phyloP scores from a whole-genome alignment of 2,797 vertebrate genomes.

The Acanthurus tractus region DNA sequence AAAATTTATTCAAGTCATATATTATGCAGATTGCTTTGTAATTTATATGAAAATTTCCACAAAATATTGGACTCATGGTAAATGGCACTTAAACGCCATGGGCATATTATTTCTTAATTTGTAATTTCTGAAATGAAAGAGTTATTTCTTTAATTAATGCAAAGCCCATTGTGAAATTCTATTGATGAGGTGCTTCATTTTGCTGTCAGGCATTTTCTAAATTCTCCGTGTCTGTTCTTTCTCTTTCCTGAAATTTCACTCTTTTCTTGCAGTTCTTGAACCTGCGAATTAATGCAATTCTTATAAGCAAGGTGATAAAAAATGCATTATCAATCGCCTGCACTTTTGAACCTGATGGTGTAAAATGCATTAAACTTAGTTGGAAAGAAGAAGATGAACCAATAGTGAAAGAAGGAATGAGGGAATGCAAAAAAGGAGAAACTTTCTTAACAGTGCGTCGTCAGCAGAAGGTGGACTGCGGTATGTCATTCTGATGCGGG shows the following conservation, averaged over 20 bases:
- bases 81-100: conserved; percentile 45
- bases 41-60: conserved; percentile 69
- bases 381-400: conserved; percentile 10
- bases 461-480: conserved; percentile 53
- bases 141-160: conserved; percentile 48
- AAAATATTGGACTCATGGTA: conserved; percentile 42
- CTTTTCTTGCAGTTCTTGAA: conserved; percentile 41
- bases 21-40: conserved; percentile 61
- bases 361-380: conserved; percentile 63
- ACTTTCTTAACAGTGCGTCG: conserved; percentile 51
- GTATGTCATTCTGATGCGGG: conserved; percentile 38
- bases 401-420: conserved; percentile 13
- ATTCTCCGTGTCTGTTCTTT: conserved; percentile 21
- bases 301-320: conserved; percentile 75
- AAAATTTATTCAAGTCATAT: conserved; percentile 63
- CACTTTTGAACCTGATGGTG: conserved; percentile 70
- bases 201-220: conserved; percentile 32
- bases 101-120: conserved; percentile 35
- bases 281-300: conserved; percentile 64
- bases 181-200: conserved; percentile 11
- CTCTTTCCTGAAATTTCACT: neutral
- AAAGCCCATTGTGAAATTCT: conserved; percentile 31
- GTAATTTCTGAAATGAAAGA: conserved; percentile 38
- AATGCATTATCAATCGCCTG: conserved; percentile 68
- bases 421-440: conserved; percentile 9